phyloP scores from a whole-genome alignment of 1,140 invertebrate species.

The Carposina sasakii region DNA sequence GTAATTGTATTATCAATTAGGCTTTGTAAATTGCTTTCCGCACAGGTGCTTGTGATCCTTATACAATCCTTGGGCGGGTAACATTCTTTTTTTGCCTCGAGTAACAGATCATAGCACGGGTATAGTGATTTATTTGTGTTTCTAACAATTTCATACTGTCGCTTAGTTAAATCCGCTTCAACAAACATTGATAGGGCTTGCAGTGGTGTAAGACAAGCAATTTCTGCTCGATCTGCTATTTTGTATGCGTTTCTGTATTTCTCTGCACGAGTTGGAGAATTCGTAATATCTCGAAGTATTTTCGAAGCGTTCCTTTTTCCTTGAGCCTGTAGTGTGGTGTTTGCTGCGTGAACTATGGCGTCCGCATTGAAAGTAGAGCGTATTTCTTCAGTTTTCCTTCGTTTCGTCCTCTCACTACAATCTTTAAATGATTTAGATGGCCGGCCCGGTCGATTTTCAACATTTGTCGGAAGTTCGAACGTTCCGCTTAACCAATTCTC shows the following conservation, averaged over 20 bases:
- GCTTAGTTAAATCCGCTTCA: conserved; percentile 27
- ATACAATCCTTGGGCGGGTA: conserved; percentile 26
- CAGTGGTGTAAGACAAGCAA: conserved; percentile 11
- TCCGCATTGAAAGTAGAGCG: not conserved
- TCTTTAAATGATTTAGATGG: not conserved
- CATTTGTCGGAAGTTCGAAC: not conserved
- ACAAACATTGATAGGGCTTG: conserved; percentile 24
- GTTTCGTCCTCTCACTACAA: not conserved
- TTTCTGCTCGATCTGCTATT: not conserved
- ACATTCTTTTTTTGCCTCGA: conserved; percentile 31
- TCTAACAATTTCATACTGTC: conserved; percentile 33
- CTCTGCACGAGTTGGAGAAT: conserved; percentile 8
- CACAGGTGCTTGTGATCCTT: conserved; percentile 30
- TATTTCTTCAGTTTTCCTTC: not conserved
- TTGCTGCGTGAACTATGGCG: not conserved
- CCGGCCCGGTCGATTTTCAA: not conserved
- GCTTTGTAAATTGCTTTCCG: conserved; percentile 32
- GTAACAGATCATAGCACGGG: conserved; percentile 26
- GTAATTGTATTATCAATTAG: conserved; percentile 31
- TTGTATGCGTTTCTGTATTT: conserved; percentile 8
- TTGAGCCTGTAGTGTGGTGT: not conserved
- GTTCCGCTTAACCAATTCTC: not conserved
- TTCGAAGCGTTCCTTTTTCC: not conserved
- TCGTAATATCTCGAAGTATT: conserved; percentile 6
- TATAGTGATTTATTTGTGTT: conserved; percentile 24